Percentiles rank a stretch among this genome's conserved stretches.
phyloP scores from a whole-genome alignment of 2,888 invertebrate genomes.

The Xestoiulus laeticollis region DNA sequence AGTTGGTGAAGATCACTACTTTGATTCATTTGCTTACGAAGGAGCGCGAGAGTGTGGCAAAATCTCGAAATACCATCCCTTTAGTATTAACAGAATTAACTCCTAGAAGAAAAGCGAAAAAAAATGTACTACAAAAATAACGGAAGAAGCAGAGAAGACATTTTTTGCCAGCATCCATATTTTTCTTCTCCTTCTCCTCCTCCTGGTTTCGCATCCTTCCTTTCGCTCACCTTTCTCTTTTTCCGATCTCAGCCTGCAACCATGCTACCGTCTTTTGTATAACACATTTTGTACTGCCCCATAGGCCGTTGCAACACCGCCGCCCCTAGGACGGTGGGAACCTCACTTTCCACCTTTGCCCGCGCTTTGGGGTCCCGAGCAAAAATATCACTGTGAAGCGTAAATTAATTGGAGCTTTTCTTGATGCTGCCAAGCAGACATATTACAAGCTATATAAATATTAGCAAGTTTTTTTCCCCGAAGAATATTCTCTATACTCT shows the following conservation, averaged over 20 bases:
- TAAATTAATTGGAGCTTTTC: neutral
- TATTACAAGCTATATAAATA: slow-evolving; percentile 15
- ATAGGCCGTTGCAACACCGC: neutral
- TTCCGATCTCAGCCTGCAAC: slow-evolving; percentile 26
- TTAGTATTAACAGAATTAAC: slow-evolving; percentile 19
- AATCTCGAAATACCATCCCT: slow-evolving; percentile 35
- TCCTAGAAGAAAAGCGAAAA: slow-evolving; percentile 23
- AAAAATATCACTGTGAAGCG: neutral
- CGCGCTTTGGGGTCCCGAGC: neutral
- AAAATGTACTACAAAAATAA: slow-evolving; percentile 9
- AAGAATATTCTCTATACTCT: slow-evolving; percentile 26
- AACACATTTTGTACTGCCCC: slow-evolving; percentile 19
- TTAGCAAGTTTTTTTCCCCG: neutral
- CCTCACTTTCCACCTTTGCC: neutral
- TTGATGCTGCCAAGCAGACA: neutral
- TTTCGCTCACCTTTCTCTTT: slow-evolving; percentile 11
- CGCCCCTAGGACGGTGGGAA: neutral
- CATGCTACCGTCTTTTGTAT: slow-evolving; percentile 8
- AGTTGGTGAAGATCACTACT: neutral
- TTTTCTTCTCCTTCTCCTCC: neutral
- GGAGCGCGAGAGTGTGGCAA: slow-evolving; percentile 40
- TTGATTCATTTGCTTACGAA: slow-evolving; percentile 30
- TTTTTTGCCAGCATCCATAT: slow-evolving; percentile 14
- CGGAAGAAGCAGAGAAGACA: neutral
- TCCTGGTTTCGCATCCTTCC: slow-evolving; percentile 6